phyloP scores from a whole-genome alignment of 2,888 invertebrate genomes.

The Agrochola lota region DNA sequence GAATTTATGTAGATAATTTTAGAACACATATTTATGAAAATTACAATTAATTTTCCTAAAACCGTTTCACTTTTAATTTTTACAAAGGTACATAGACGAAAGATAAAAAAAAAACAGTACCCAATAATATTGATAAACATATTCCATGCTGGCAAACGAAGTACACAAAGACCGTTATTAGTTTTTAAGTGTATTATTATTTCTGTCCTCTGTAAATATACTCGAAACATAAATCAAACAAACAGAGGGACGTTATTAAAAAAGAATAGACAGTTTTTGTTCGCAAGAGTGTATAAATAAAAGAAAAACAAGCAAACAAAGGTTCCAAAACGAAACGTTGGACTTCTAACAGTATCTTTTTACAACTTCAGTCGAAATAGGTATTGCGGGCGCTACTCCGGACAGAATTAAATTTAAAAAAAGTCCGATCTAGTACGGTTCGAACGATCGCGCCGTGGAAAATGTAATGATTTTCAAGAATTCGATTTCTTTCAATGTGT shows the following conservation, averaged over 20 bases:
- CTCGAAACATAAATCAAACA: slow-evolving; percentile 60
- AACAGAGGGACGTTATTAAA: slow-evolving; percentile 62
- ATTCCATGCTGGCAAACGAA: slow-evolving; percentile 26
- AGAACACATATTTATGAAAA: neutral
- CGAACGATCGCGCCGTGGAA: slow-evolving; percentile 31
- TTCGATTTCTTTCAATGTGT: slow-evolving; percentile 52
- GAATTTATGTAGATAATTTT: neutral
- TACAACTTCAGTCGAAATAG: slow-evolving; percentile 63
- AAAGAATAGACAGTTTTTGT: slow-evolving; percentile 47
- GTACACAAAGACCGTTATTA: slow-evolving; percentile 49
- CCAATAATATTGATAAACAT: slow-evolving; percentile 1
- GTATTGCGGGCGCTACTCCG: slow-evolving; percentile 52
- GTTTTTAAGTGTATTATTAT: slow-evolving; percentile 60
- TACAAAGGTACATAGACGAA: neutral
- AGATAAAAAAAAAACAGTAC: neutral
- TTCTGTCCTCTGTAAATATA: slow-evolving; percentile 61
- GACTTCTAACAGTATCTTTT: slow-evolving; percentile 62
- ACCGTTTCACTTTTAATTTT: neutral
- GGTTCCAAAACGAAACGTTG: slow-evolving; percentile 50
- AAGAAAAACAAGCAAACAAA: slow-evolving; percentile 59
- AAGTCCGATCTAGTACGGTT: slow-evolving; percentile 46
- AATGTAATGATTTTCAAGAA: slow-evolving; percentile 62
- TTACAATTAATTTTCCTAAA: no score
- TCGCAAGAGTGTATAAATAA: slow-evolving; percentile 49
- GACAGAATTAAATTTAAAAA: slow-evolving; percentile 63